These are phyloP conservation scores for Leptobrachium ailaonicum DNA, from an alignment of 2,113 vertebrate genomes.

Conservation along the genomic window DNA sequence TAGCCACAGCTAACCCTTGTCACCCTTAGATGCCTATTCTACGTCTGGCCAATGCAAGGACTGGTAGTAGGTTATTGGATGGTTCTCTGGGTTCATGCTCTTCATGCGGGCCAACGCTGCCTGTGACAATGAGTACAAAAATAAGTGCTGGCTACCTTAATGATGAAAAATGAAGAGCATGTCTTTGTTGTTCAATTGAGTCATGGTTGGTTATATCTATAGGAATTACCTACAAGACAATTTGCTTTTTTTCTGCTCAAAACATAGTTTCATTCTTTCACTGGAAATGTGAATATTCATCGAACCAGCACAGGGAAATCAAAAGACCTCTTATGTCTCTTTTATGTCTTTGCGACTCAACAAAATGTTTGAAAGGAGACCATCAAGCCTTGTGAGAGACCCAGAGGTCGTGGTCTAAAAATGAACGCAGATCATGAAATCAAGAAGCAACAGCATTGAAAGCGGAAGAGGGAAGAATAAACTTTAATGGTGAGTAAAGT, in stretches of 20 bases:
- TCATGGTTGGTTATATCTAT: neutral
- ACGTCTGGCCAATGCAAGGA: too few relatives aligned
- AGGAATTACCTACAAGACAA: neutral
- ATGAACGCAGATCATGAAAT: slow-evolving; percentile 22
- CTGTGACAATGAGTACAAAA: neutral
- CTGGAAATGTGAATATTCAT: slow-evolving; percentile 18
- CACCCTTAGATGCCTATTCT: too few relatives aligned
- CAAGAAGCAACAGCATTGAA: slow-evolving; percentile 10
- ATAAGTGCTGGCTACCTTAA: neutral
- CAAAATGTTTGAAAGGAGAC: neutral
- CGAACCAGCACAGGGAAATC: neutral
- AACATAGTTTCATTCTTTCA: neutral
- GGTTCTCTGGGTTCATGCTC: too few relatives aligned
- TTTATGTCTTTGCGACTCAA: slow-evolving; percentile 9
- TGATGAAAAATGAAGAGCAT: neutral
- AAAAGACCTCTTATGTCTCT: neutral
- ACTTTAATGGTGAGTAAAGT: slow-evolving; percentile 18
- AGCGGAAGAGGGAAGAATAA: slow-evolving; percentile 20
- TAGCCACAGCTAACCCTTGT: too few relatives aligned
- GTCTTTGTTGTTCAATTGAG: neutral
- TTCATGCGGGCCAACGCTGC: too few relatives aligned
- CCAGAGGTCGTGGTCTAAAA: slow-evolving; percentile 1
- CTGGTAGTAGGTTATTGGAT: too few relatives aligned
- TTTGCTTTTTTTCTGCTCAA: slow-evolving; percentile 5
- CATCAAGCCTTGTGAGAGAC: neutral